Percentiles rank a stretch among this genome's conserved stretches.
Evolutionary conservation across 2,113 vertebrate genomes (phyloP).

Genomic region (Mobula birostris): DNA sequence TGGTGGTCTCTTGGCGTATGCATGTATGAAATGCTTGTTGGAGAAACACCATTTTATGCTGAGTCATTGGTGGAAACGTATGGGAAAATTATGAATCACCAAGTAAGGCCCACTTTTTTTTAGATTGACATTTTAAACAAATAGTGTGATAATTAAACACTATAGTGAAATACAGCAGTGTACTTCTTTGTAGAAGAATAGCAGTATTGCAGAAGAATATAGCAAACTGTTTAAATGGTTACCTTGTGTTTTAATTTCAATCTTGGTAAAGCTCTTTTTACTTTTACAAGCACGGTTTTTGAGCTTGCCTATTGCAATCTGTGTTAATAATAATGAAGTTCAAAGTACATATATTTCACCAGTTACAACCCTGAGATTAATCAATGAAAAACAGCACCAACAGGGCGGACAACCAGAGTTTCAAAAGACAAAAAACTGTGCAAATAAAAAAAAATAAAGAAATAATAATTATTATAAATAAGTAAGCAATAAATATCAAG

Average conservation of each 20-base stretch:
- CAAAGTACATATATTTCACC: too few relatives aligned
- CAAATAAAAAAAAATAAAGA: too few relatives aligned
- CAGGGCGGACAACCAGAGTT: too few relatives aligned
- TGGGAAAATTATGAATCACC: conserved; percentile 97
- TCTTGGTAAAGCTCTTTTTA: background rate
- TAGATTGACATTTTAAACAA: background rate
- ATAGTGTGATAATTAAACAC: background rate
- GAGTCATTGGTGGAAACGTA: conserved; percentile 93
- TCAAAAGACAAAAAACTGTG: too few relatives aligned
- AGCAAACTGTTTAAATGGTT: background rate
- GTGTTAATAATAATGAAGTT: background rate
- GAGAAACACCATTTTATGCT: conserved; percentile 90
- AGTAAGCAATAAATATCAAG: too few relatives aligned
- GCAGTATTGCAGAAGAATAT: background rate
- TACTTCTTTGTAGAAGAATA: background rate
- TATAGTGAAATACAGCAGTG: background rate
- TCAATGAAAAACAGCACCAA: too few relatives aligned
- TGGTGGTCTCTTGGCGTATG: conserved; percentile 97
- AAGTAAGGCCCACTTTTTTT: conserved; percentile 57
- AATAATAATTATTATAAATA: too few relatives aligned
- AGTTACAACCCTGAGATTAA: too few relatives aligned
- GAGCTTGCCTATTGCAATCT: background rate
- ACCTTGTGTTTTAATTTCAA: background rate
- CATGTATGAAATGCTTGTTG: conserved; percentile 95
- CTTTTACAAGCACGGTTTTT: background rate